Conservation (phyloP, 2,888 invertebrate genomes). For the Nymphalis polychloros region DNA sequence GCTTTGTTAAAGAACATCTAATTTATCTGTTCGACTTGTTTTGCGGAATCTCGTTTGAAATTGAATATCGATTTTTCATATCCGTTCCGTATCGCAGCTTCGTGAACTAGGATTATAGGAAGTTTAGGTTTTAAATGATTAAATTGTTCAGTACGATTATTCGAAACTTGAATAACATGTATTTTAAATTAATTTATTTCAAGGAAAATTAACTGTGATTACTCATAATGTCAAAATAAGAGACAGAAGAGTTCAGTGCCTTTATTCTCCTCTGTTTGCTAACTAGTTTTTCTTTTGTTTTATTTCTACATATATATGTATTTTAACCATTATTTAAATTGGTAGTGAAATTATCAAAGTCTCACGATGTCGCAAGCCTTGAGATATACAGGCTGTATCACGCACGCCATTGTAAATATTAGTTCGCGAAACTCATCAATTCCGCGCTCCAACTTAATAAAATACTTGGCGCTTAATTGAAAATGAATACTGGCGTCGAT, state of each 20-base stretch:
- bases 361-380: constrained; percentile 37
- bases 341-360: not conserved
- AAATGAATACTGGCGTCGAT: constrained; percentile 79
- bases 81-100: constrained; percentile 24
- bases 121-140: not conserved
- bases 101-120: constrained; percentile 1
- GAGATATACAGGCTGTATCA: constrained; percentile 49
- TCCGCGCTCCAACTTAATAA: constrained; percentile 80
- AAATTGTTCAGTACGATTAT: not conserved
- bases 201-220: no score
- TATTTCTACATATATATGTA: no score
- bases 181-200: not conserved
- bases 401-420: constrained; percentile 79
- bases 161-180: not conserved
- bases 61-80: constrained; percentile 69
- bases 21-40: constrained; percentile 74
- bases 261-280: no score
- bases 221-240: no score
- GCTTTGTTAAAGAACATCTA: constrained; percentile 80
- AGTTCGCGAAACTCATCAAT: constrained; percentile 82
- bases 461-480: constrained; percentile 82
- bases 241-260: no score
- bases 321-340: not conserved
- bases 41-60: constrained; percentile 68
- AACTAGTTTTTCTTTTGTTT: no score